Percentiles rank a stretch among this genome's conserved stretches.
Evolutionary conservation across 2,888 invertebrate species (phyloP).

Genomic region (Boloria euphrosyne): DNA sequence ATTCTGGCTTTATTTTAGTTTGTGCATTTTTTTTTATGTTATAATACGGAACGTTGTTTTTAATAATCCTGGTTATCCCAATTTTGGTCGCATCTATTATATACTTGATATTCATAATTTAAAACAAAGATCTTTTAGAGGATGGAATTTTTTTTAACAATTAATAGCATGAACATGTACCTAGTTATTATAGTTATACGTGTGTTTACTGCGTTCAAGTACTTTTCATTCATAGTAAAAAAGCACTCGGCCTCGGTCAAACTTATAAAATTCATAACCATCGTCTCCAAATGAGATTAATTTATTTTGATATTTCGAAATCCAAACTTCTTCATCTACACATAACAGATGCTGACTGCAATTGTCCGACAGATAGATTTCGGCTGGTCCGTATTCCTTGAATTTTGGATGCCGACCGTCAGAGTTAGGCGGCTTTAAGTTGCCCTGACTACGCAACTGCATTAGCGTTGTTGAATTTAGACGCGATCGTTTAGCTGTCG

Average conservation of each 20-base stretch:
- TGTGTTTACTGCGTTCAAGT: too few species aligned
- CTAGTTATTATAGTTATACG: too few species aligned
- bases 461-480: constrained; percentile 44
- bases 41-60: too few species aligned
- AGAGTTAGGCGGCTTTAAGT: constrained; percentile 63
- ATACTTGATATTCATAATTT: too few species aligned
- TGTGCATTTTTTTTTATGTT: too few species aligned
- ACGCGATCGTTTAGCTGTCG: constrained; percentile 55
- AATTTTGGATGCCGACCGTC: constrained; percentile 68
- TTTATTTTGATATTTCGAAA: constrained; percentile 56
- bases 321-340: constrained; percentile 56
- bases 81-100: too few species aligned
- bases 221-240: too few species aligned
- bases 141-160: too few species aligned
- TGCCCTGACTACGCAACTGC: constrained; percentile 64
- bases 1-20: background rate
- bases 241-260: too few species aligned
- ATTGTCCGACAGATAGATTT: constrained; percentile 58
- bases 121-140: too few species aligned
- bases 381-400: constrained; percentile 62
- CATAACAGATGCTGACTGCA: constrained; percentile 51
- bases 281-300: constrained; percentile 54
- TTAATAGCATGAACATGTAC: too few species aligned
- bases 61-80: too few species aligned
- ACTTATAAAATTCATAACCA: constrained; percentile 45